These are phyloP conservation scores for Gryllus bimaculatus DNA, from an alignment of 1,140 invertebrate species.

Conservation along the genomic window DNA sequence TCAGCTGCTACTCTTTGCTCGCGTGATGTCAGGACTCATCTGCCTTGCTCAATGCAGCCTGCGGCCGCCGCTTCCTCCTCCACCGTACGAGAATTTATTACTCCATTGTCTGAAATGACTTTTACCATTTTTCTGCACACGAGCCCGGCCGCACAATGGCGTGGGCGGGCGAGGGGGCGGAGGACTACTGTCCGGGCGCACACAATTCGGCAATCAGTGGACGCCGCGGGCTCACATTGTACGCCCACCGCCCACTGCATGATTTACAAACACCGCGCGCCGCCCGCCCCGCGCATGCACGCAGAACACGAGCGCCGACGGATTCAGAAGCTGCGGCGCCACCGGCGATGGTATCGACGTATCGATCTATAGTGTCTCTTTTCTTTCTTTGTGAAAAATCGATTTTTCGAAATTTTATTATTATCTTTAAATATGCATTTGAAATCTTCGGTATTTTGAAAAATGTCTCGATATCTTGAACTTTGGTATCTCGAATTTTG, in stretches of 20 bases:
- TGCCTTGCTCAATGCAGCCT: neutral
- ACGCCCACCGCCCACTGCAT: neutral
- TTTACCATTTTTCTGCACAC: neutral
- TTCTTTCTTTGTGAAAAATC: too few species aligned
- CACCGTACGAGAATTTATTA: neutral
- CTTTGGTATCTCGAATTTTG: too few species aligned
- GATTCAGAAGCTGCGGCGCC: too few species aligned
- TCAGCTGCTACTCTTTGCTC: neutral
- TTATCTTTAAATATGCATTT: too few species aligned
- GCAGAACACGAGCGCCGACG: too few species aligned
- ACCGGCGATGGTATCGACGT: too few species aligned
- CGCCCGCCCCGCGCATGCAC: too few species aligned
- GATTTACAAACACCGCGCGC: neutral
- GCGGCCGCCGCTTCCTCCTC: too few species aligned
- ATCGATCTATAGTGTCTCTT: too few species aligned
- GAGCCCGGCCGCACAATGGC: neutral
- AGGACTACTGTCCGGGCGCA: neutral
- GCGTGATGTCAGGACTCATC: neutral
- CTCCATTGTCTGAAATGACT: slow-evolving; percentile 1
- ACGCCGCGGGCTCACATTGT: neutral
- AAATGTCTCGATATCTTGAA: too few species aligned
- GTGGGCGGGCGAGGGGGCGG: neutral
- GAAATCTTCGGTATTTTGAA: too few species aligned
- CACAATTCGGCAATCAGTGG: neutral
- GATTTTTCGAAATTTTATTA: too few species aligned